phyloP scores from a whole-genome alignment of 1,140 invertebrate genomes.

The Zophobas morio region DNA sequence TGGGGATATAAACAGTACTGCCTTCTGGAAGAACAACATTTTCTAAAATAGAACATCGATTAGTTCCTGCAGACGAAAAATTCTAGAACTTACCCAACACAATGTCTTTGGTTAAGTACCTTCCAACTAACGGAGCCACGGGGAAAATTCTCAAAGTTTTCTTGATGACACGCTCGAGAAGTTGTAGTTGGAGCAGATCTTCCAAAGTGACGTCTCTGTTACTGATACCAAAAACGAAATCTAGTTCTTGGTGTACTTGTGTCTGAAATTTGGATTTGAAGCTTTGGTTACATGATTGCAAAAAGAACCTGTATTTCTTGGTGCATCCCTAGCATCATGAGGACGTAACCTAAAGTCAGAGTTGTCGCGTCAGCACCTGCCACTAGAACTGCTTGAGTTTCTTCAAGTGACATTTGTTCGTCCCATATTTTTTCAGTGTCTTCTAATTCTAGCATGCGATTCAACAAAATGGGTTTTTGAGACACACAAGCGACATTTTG shows the following conservation, averaged over 20 bases:
- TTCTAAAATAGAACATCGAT: neutral
- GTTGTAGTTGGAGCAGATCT: slow-evolving; percentile 74
- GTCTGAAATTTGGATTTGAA: slow-evolving; percentile 66
- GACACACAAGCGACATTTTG: too few relatives aligned
- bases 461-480: slow-evolving; percentile 54
- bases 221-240: slow-evolving; percentile 68
- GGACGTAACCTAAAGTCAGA: slow-evolving; percentile 49
- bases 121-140: slow-evolving; percentile 72
- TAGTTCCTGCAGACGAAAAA: slow-evolving; percentile 31
- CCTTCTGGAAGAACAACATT: slow-evolving; percentile 53
- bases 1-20: slow-evolving; percentile 44
- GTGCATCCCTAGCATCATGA: slow-evolving; percentile 60
- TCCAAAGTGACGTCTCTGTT: slow-evolving; percentile 66
- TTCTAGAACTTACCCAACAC: slow-evolving; percentile 12
- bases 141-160: slow-evolving; percentile 78
- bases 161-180: slow-evolving; percentile 76
- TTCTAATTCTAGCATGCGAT: slow-evolving; percentile 55
- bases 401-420: slow-evolving; percentile 6
- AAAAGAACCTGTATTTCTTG: slow-evolving; percentile 60
- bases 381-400: slow-evolving; percentile 1
- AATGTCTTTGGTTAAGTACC: slow-evolving; percentile 60
- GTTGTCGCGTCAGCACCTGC: slow-evolving; percentile 55
- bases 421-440: slow-evolving; percentile 54
- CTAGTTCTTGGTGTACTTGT: slow-evolving; percentile 74
- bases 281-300: neutral